Conservation (phyloP, 2,797 vertebrate species). For the Fistularia commersonii region DNA sequence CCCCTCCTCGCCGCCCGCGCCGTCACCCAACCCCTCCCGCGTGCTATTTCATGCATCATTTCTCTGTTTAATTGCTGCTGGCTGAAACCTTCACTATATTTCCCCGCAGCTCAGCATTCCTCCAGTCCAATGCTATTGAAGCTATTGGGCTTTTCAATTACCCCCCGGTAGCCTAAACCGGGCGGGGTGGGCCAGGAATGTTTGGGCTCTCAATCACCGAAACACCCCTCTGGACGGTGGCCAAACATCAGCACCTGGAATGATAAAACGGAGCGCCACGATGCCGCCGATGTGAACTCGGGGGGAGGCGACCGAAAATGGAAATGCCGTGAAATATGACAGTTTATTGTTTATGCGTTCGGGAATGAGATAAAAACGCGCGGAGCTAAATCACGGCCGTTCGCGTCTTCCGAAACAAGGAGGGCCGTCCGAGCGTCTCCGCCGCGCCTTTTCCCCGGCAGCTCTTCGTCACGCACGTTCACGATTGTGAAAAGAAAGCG, state of each 20-base stretch:
- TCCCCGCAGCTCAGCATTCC: conserved; percentile 64
- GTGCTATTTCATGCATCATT: conserved; percentile 77
- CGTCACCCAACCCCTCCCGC: not conserved
- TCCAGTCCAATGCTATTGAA: conserved; percentile 55
- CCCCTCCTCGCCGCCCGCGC: no score
- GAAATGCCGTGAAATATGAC: conserved; percentile 1
- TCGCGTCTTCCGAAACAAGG: no score
- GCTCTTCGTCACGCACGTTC: no score
- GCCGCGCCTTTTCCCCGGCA: no score
- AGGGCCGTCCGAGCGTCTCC: no score
- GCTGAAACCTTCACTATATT: conserved; percentile 65
- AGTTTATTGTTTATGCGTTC: conserved; percentile 11
- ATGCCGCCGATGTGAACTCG: conserved; percentile 31
- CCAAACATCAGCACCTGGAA: conserved; percentile 40
- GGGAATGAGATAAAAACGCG: conserved; percentile 2
- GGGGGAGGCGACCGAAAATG: conserved; percentile 24
- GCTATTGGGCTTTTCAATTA: conserved; percentile 69
- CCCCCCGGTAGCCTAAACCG: conserved; percentile 56
- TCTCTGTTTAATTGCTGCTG: conserved; percentile 79
- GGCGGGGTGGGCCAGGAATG: conserved; percentile 37
- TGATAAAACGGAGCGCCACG: conserved; percentile 38
- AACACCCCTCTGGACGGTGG: conserved; percentile 44
- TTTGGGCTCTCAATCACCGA: conserved; percentile 60
- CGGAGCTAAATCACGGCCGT: not conserved
- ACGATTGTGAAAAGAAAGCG: no score